These are phyloP conservation scores for Drosophila setosimentum DNA, from an alignment of 2,888 invertebrate genomes.

Conservation along the genomic window DNA sequence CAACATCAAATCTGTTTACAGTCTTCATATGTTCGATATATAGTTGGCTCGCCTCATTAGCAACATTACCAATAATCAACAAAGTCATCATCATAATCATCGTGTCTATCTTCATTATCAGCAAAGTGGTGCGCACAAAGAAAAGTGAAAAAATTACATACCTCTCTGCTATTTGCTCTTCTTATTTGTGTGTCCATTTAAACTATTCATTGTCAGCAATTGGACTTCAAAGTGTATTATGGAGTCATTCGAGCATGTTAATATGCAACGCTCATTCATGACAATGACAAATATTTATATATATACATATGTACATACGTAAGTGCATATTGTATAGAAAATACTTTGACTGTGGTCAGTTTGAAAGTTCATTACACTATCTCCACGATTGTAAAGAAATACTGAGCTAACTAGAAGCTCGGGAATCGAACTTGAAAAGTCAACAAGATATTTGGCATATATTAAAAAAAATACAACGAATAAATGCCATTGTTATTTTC, in stretches of 20 bases:
- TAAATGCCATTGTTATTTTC: background rate
- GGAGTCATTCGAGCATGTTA: slow-evolving; percentile 14
- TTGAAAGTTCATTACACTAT: slow-evolving; percentile 40
- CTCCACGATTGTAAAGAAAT: background rate
- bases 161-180: slow-evolving; percentile 9
- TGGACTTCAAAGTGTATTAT: slow-evolving; percentile 36
- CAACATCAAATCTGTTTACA: slow-evolving; percentile 38
- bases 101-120: slow-evolving; percentile 21
- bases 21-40: slow-evolving; percentile 62
- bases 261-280: slow-evolving; percentile 15
- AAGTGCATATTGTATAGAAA: slow-evolving; percentile 12
- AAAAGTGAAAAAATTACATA: slow-evolving; percentile 59
- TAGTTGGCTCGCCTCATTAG: slow-evolving; percentile 66
- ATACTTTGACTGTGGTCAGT: slow-evolving; percentile 1
- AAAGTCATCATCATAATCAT: slow-evolving; percentile 21
- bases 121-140: slow-evolving; percentile 28
- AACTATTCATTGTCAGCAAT: slow-evolving; percentile 74
- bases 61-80: slow-evolving; percentile 42
- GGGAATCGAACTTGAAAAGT: background rate
- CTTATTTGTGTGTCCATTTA: slow-evolving; percentile 55
- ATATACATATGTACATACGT: background rate
- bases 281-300: slow-evolving; percentile 46
- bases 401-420: background rate
- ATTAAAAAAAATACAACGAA: too few species aligned
- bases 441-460: too few species aligned